Base-by-base conservation (phyloP, 2,113 vertebrate genomes). In the Cyanistes caeruleus region DNA sequence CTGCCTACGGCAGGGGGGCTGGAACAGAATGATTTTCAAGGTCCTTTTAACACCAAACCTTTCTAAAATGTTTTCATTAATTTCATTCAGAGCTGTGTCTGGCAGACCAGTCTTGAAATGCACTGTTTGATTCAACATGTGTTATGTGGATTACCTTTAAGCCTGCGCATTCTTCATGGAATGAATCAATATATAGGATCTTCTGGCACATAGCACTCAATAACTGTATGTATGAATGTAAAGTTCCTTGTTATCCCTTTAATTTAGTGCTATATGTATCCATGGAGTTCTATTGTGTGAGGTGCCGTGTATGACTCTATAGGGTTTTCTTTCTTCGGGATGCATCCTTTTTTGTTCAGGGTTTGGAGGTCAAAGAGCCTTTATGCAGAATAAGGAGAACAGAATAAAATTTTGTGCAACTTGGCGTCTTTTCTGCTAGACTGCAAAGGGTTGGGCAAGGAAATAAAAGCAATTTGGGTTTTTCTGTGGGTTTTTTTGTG, bases 1-100 rank as follows among this genome's bases (percentile, higher is more conserved):
- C 22, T 78, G 1, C 24, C 18, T 7, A 10, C n/a, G 17, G 21
- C 19, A 25, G 31, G 1, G 15, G 10, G 3, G 0, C 37, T 60
- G 28, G 9, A 41, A 37, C 15, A 15, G 30, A 11, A 7, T 59
- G 41, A 13, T 46, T 35, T 90, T 79, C 60, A 62, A 63, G 23
- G 11, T 35, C 15, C 15, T 25, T 77, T 89, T 13, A 43, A 58
- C 0, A 0, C 13, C 39, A 82, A 82, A 23, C 2, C 2, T 27
- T 64, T 63, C 24, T 49, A 4, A 39, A n/a, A 12, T 20, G 1
- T 58, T 74, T 77, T 49, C 20, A 49, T 84, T 2, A 87, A 83
- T 70, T 79, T 86, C 43, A 48, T 22, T 30, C 31, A 37, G n/a
- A 39, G 3, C 12, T 73, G 53, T 59, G 28, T 53, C 41, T 72